Conservation (phyloP, 1,140 invertebrate genomes). For the Formica selysi region DNA sequence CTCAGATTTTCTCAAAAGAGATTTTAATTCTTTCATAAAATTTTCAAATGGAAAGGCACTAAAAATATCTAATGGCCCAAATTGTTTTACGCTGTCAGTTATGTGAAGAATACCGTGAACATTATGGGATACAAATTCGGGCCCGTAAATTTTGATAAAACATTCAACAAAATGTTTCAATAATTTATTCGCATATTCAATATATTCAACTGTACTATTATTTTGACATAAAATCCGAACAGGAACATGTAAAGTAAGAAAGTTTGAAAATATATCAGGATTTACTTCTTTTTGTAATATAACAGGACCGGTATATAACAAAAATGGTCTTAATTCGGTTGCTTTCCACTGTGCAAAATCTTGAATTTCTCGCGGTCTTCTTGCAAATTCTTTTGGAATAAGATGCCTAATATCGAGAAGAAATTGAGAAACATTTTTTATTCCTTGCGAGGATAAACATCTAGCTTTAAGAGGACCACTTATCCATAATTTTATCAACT, state of each 20-base stretch:
- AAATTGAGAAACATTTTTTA: too few relatives aligned
- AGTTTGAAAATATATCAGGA: neutral
- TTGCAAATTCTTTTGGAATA: neutral
- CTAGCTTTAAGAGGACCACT: too few relatives aligned
- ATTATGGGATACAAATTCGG: neutral
- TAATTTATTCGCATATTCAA: too few relatives aligned
- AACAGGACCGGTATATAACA: neutral
- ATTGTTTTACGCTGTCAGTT: neutral
- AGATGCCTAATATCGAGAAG: too few relatives aligned
- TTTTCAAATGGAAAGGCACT: neutral
- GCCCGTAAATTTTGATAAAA: too few relatives aligned
- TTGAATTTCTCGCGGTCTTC: constrained; percentile 5
- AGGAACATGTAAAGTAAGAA: neutral
- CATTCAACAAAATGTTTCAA: too few relatives aligned
- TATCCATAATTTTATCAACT: too few relatives aligned
- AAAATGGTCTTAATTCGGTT: constrained; percentile 1
- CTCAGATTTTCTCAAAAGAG: neutral
- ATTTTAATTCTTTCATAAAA: neutral
- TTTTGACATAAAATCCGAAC: neutral
- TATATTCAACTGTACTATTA: too few relatives aligned
- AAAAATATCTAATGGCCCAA: neutral
- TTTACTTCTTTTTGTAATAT: neutral
- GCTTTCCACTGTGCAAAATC: constrained; percentile 5
- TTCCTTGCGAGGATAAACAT: too few relatives aligned
- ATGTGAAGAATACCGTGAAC: neutral